phyloP scores from a whole-genome alignment of 2,888 invertebrate species.

The Heliconius cydno region DNA sequence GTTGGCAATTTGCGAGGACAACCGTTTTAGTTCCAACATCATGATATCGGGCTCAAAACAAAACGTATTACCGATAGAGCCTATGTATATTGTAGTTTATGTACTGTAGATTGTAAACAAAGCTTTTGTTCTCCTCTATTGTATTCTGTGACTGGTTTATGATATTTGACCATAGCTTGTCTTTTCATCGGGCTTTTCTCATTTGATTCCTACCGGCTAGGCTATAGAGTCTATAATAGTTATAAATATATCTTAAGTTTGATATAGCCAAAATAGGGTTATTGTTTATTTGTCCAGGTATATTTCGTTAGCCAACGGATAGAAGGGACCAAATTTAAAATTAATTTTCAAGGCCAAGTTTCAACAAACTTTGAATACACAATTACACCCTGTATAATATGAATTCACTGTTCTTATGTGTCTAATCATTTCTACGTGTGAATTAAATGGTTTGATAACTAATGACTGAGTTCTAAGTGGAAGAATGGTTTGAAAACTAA shows the following conservation, averaged over 20 bases:
- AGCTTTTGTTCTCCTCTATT: conserved; percentile 27
- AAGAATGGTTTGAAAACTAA: too few species aligned
- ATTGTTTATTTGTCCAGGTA: background rate
- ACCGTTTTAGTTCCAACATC: conserved; percentile 44
- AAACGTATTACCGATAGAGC: conserved; percentile 30
- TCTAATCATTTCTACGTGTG: too few species aligned
- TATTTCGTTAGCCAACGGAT: background rate
- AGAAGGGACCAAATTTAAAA: background rate
- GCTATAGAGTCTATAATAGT: background rate
- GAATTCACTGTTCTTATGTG: too few species aligned
- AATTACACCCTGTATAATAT: too few species aligned
- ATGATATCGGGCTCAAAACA: conserved; percentile 40
- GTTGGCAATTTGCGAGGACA: conserved; percentile 44
- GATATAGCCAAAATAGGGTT: background rate
- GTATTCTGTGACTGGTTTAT: conserved; percentile 23
- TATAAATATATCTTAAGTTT: background rate
- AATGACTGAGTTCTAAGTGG: too few species aligned
- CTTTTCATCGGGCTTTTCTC: background rate
- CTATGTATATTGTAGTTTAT: conserved; percentile 2
- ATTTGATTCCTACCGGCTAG: background rate
- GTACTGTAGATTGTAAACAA: conserved; percentile 19
- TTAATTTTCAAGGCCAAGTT: too few species aligned
- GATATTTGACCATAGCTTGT: conserved; percentile 11
- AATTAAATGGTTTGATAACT: too few species aligned
- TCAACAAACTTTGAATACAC: too few species aligned